Conservation (phyloP, 2,888 invertebrate species). For the Onthophagus sagittarius region DNA sequence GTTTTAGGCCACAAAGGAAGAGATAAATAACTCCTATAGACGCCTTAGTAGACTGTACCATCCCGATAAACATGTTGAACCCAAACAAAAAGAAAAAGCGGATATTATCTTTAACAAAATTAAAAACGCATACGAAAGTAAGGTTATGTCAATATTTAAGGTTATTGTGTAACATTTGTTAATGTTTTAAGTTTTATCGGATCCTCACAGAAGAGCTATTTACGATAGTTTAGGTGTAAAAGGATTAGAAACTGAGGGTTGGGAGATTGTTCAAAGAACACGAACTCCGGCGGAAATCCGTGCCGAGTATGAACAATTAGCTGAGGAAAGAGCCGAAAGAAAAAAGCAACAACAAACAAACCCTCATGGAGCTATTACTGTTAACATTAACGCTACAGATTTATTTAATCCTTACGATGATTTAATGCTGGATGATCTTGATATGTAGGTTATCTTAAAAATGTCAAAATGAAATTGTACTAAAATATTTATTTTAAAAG, state of each 20-base stretch:
- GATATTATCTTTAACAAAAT: slow-evolving; percentile 89
- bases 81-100: slow-evolving; percentile 80
- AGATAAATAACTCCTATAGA: slow-evolving; percentile 91
- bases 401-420: slow-evolving; percentile 81
- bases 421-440: slow-evolving; percentile 53
- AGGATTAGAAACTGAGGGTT: slow-evolving; percentile 90
- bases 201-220: slow-evolving; percentile 91
- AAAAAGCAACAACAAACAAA: slow-evolving; percentile 86
- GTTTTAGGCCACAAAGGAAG: slow-evolving; percentile 82
- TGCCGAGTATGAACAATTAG: slow-evolving; percentile 90
- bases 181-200: slow-evolving; percentile 67
- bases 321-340: slow-evolving; percentile 81
- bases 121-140: slow-evolving; percentile 90
- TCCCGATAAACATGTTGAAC: slow-evolving; percentile 92
- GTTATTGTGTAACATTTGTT: slow-evolving; percentile 5
- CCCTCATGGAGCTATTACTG: slow-evolving; percentile 81
- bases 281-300: slow-evolving; percentile 94
- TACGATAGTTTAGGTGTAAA: slow-evolving; percentile 88
- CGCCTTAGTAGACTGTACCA: slow-evolving; percentile 90
- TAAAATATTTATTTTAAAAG: slow-evolving; percentile 23
- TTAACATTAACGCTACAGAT: slow-evolving; percentile 90
- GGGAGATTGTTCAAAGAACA: slow-evolving; percentile 89
- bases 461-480: background rate
- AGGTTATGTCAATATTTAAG: slow-evolving; percentile 3
- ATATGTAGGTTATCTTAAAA: slow-evolving; percentile 35